phyloP scores from a whole-genome alignment of 2,113 vertebrate species.

The Chamaea fasciata region DNA sequence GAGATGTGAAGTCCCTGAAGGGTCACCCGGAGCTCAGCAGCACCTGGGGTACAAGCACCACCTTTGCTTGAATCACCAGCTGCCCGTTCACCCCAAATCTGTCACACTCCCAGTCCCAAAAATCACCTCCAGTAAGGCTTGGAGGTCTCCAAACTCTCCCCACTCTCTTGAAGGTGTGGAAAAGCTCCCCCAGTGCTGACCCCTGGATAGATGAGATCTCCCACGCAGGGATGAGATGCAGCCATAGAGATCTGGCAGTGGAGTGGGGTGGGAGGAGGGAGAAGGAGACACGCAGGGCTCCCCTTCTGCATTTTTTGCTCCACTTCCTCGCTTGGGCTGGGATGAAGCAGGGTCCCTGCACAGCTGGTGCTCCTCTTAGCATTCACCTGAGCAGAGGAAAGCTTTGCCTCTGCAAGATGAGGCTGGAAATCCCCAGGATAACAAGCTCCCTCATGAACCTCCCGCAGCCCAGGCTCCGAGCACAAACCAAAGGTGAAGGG shows the following conservation, averaged over 20 bases:
- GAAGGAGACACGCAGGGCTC: background rate
- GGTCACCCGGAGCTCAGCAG: background rate
- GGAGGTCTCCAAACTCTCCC: background rate
- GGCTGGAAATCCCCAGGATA: slow-evolving; percentile 17
- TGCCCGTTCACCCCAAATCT: background rate
- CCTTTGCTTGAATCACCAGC: background rate
- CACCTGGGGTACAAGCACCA: too few species aligned
- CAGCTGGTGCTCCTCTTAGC: background rate
- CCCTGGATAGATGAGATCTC: background rate
- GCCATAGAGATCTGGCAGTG: background rate
- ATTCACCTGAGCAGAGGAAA: background rate
- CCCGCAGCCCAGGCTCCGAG: background rate
- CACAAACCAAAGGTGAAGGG: background rate
- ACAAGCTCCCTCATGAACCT: background rate
- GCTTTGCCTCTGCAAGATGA: background rate
- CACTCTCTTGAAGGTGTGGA: accelerated
- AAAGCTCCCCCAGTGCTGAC: background rate
- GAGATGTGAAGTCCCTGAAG: background rate
- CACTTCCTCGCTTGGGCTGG: accelerated
- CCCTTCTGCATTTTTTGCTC: background rate
- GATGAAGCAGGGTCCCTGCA: background rate
- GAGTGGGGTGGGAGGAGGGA: background rate
- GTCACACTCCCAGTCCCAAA: accelerated
- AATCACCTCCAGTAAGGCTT: background rate
- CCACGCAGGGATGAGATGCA: accelerated